These are phyloP conservation scores for Cheilosia soror DNA, from an alignment of 2,888 invertebrate genomes.

Conservation along the genomic window DNA sequence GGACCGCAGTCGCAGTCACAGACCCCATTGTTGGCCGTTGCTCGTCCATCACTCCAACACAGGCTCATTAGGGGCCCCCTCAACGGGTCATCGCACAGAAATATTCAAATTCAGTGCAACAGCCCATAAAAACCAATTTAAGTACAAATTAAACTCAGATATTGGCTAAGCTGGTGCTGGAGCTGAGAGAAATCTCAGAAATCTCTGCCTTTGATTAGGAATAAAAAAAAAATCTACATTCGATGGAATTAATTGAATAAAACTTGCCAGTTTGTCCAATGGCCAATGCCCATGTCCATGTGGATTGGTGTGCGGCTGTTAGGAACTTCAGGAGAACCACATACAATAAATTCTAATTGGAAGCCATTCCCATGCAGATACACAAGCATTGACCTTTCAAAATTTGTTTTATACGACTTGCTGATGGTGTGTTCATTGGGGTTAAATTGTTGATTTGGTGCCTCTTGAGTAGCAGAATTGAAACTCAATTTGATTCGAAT, in stretches of 20 bases:
- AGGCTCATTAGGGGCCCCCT: constrained; percentile 28
- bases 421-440: constrained; percentile 57
- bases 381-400: constrained; percentile 71
- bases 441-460: constrained; percentile 73
- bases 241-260: constrained; percentile 72
- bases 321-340: constrained; percentile 54
- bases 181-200: constrained; percentile 52
- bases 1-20: constrained; percentile 4
- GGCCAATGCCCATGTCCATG: background rate
- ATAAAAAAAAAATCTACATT: constrained; percentile 44
- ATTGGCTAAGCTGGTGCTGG: constrained; percentile 47
- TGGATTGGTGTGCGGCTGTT: constrained; percentile 8
- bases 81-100: constrained; percentile 49
- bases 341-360: constrained; percentile 72
- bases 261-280: constrained; percentile 20
- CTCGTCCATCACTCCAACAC: constrained; percentile 18
- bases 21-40: constrained; percentile 51
- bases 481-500: constrained; percentile 47
- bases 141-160: constrained; percentile 71
- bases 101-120: constrained; percentile 72
- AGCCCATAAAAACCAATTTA: constrained; percentile 70
- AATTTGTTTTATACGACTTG: constrained; percentile 63
- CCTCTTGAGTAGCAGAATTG: constrained; percentile 58
- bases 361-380: constrained; percentile 64
- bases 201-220: constrained; percentile 63